Evolutionary conservation across 1,140 invertebrate species (phyloP).

Genomic region (Panagrolaimus sp.): DNA sequence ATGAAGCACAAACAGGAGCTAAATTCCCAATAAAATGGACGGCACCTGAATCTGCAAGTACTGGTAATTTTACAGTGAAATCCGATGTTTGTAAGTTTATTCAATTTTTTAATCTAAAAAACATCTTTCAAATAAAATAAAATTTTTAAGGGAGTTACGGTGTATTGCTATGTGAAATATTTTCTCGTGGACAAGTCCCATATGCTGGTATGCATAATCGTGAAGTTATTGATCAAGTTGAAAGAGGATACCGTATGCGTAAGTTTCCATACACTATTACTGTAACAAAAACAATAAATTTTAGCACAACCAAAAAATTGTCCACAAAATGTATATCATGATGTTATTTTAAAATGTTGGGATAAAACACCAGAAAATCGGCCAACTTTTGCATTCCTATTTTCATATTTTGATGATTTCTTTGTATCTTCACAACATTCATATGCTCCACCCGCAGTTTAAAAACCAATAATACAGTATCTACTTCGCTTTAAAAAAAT

Average conservation of each 20-base stretch:
- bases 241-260: slow-evolving; percentile 85
- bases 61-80: slow-evolving; percentile 90
- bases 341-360: slow-evolving; percentile 86
- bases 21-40: slow-evolving; percentile 76
- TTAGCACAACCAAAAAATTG: slow-evolving; percentile 69
- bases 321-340: slow-evolving; percentile 78
- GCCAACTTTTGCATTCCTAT: slow-evolving; percentile 94
- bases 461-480: no score
- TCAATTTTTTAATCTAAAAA: no score
- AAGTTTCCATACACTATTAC: no score
- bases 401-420: slow-evolving; percentile 93
- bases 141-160: slow-evolving; percentile 74
- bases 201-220: slow-evolving; percentile 71
- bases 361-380: slow-evolving; percentile 79
- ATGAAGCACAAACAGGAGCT: slow-evolving; percentile 77
- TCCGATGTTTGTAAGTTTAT: slow-evolving; percentile 76
- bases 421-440: slow-evolving; percentile 67
- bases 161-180: slow-evolving; percentile 88
- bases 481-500: no score
- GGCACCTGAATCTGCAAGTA: slow-evolving; percentile 92
- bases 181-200: slow-evolving; percentile 72
- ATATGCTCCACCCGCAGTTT: slow-evolving; percentile 35
- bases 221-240: slow-evolving; percentile 91
- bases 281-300: slow-evolving; percentile 46
- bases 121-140: no score